Evolutionary conservation across 1,140 invertebrate genomes (phyloP).

Genomic region (Trichonephila clavipes): DNA sequence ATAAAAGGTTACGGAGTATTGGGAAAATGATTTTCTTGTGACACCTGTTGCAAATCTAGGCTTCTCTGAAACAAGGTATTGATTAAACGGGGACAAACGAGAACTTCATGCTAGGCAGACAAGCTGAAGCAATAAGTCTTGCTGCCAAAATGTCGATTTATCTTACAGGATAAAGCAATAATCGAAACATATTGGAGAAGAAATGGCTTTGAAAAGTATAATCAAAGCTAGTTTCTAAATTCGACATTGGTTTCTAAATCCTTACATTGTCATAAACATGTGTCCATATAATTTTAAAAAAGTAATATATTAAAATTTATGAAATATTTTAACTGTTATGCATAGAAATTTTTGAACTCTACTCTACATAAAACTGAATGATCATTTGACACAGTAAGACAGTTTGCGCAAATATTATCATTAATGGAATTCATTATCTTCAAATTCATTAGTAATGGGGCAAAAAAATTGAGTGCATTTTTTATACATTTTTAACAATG

Average conservation of each 20-base stretch:
- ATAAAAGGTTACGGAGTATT: neutral
- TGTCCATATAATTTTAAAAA: neutral
- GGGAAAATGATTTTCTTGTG: neutral
- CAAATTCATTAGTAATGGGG: too few species aligned
- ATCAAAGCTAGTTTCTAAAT: neutral
- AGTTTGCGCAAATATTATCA: too few species aligned
- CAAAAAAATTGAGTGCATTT: too few species aligned
- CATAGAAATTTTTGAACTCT: neutral
- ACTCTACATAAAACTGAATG: neutral
- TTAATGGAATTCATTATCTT: too few species aligned
- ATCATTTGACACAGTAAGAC: too few species aligned
- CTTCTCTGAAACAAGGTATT: neutral
- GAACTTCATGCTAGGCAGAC: neutral
- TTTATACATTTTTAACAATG: neutral
- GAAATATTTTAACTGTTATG: neutral
- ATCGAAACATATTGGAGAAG: neutral
- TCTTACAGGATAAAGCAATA: neutral
- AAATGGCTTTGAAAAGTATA: neutral
- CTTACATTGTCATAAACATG: neutral
- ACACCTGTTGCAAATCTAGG: neutral
- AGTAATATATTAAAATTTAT: neutral
- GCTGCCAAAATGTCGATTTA: neutral
- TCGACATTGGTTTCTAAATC: neutral
- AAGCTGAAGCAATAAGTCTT: slow-evolving; percentile 14
- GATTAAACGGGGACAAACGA: slow-evolving; percentile 4